Evolutionary conservation across 1,140 invertebrate species (phyloP), one percentile per base, ranked within the genome.

Genomic region (Neodiprion lecontei): DNA sequence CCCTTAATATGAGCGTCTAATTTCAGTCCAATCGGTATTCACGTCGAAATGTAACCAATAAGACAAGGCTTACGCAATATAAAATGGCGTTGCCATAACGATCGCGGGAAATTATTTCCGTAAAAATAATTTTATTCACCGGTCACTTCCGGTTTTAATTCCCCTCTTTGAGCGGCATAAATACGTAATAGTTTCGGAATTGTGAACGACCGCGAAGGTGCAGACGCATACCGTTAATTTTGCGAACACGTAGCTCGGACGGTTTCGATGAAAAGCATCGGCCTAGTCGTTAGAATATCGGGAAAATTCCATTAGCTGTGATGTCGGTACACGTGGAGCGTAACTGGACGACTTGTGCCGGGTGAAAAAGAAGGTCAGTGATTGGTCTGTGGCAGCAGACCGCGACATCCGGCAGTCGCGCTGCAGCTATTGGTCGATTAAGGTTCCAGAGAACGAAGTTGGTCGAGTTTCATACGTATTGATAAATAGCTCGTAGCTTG

Each of bases 341-440:
- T 9, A 61, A 61, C 53, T 61, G 53, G 53, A 40, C 53, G 53
- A 61, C 53, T 61, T 61, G 53, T 61, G 53, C 53, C 53, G 53
- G 53, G 53, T 61, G 53, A 17, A 61, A 61, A 61, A 61, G 53
- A 61, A 61, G 11, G 53, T 9, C 53, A 17, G 11, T 9, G 53
- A 61, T 61, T 61, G 53, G 53, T 61, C 53, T 17, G 53, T 61
- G 53, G n/a, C 11, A 61, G 53, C 11, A 61, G 53, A 82, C 80
- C 76, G 77, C 77, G 74, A 83, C 81, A 84, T 84, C 83, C 83
- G 82, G 83, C 77, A 73, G 75, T 74, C 77, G 73, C 72, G 81
- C 75, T 72, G 79, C n/a, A 79, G 82, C 81, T 82, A 84, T 84
- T 83, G 82, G 82, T 82, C 82, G 80, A 79, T 82, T 65, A n/a